A percentile compares a stretch with the other conserved stretches of the same genome.
Conservation (phyloP, 2,113 vertebrate species). For the Drymodes brunneopygia region DNA sequence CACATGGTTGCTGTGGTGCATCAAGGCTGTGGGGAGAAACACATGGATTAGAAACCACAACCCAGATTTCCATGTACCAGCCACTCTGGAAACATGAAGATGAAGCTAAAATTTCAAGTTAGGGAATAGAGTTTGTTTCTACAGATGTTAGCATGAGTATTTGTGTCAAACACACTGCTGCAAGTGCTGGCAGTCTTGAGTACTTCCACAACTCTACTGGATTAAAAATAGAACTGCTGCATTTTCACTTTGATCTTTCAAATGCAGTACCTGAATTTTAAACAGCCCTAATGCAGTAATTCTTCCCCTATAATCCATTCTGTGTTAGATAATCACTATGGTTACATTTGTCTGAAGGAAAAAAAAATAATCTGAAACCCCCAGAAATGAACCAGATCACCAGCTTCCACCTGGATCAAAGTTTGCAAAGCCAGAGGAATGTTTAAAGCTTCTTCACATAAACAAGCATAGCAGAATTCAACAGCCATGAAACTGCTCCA, state of each 20-base stretch:
- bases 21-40: slow-evolving; percentile 80
- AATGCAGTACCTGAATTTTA: slow-evolving; percentile 34
- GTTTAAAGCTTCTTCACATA: background rate
- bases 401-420: slow-evolving; percentile 12
- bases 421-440: background rate
- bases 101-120: background rate
- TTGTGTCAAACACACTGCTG: background rate
- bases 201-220: background rate
- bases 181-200: background rate
- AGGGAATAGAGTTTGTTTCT: background rate
- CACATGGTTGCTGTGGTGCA: slow-evolving; percentile 97
- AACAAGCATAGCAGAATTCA: background rate
- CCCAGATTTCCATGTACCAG: background rate
- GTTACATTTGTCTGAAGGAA: background rate
- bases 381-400: background rate
- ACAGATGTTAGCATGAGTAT: background rate
- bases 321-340: slow-evolving; percentile 14
- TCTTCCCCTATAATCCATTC: background rate
- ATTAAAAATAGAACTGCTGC: slow-evolving; percentile 32
- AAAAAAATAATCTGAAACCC: background rate
- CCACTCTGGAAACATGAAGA: background rate
- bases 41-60: background rate
- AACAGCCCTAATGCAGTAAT: slow-evolving; percentile 14
- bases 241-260: slow-evolving; percentile 31
- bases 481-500: background rate